phyloP scores from a whole-genome alignment of 2,113 vertebrate genomes.

The Dascyllus trimaculatus region DNA sequence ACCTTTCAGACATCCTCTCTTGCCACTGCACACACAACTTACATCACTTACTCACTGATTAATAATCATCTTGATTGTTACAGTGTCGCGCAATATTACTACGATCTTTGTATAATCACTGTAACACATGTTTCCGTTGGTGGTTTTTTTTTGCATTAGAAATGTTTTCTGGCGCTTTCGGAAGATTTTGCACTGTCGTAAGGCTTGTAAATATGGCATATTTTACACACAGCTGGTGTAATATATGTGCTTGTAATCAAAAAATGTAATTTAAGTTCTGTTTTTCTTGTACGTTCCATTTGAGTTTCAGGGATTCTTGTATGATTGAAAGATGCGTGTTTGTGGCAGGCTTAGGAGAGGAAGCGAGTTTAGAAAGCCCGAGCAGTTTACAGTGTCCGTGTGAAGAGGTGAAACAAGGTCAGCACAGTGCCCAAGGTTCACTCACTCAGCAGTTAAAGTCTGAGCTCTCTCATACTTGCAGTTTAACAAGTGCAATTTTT shows the following conservation, averaged over 20 bases:
- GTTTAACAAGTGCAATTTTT: slow-evolving; percentile 80
- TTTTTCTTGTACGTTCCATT: slow-evolving; percentile 59
- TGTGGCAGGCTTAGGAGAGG: slow-evolving; percentile 29
- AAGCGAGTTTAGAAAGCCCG: slow-evolving; percentile 19
- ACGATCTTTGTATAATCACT: slow-evolving; percentile 61
- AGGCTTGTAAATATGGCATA: slow-evolving; percentile 74
- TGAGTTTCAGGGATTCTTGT: slow-evolving; percentile 81
- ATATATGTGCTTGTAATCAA: slow-evolving; percentile 55
- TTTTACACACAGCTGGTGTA: slow-evolving; percentile 56
- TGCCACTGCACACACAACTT: slow-evolving; percentile 21
- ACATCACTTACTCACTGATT: slow-evolving; percentile 23
- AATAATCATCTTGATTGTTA: slow-evolving; percentile 31
- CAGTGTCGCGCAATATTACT: slow-evolving; percentile 35
- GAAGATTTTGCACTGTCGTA: slow-evolving; percentile 64
- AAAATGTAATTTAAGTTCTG: slow-evolving; percentile 46
- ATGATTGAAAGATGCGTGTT: slow-evolving; percentile 36
- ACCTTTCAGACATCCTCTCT: slow-evolving; percentile 21
- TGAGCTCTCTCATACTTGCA: slow-evolving; percentile 45
- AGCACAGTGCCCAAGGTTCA: slow-evolving; percentile 25
- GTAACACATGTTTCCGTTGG: slow-evolving; percentile 49
- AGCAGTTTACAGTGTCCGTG: slow-evolving; percentile 36
- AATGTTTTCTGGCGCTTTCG: slow-evolving; percentile 46
- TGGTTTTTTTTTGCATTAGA: slow-evolving; percentile 60
- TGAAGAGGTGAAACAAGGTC: slow-evolving; percentile 5
- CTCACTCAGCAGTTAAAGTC: slow-evolving; percentile 38